Percentiles rank a stretch among this genome's conserved stretches.
These are phyloP conservation scores for Halictus rubicundus DNA, from an alignment of 1,140 invertebrate genomes.

Conservation along the genomic window DNA sequence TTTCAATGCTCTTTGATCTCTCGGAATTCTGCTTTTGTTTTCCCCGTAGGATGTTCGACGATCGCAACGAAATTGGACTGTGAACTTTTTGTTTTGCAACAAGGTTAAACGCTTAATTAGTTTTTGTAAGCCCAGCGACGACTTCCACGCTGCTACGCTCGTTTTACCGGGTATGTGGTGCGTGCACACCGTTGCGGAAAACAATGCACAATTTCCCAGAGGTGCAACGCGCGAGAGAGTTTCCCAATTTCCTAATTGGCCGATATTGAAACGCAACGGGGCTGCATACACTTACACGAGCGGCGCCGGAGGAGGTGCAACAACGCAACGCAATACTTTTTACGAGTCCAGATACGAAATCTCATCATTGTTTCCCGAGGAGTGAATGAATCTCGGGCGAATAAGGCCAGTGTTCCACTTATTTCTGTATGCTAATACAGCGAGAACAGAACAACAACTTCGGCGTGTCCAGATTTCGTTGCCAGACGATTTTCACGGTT, in stretches of 20 bases:
- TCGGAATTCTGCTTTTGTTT: too few relatives aligned
- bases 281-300: neutral
- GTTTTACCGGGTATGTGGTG: neutral
- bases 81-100: too few relatives aligned
- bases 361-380: conserved; percentile 13
- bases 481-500: conserved; percentile 30
- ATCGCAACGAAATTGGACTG: too few relatives aligned
- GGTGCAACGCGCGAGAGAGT: neutral
- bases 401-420: conserved; percentile 20
- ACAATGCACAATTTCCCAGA: conserved; percentile 23
- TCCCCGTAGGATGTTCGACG: too few relatives aligned
- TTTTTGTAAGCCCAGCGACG: too few relatives aligned
- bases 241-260: conserved; percentile 37
- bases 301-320: neutral
- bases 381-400: conserved; percentile 24
- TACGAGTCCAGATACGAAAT: conserved; percentile 15
- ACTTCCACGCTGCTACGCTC: too few relatives aligned
- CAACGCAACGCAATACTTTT: conserved; percentile 9
- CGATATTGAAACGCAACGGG: conserved; percentile 11
- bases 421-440: conserved; percentile 70
- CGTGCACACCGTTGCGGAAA: neutral
- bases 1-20: too few relatives aligned
- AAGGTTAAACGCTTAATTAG: too few relatives aligned
- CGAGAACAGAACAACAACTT: conserved; percentile 1
- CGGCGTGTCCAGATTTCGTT: conserved; percentile 59